Percentiles rank a stretch among this genome's conserved stretches.
Evolutionary conservation across 2,797 vertebrate genomes (phyloP).

Genomic region (Poecilia picta): DNA sequence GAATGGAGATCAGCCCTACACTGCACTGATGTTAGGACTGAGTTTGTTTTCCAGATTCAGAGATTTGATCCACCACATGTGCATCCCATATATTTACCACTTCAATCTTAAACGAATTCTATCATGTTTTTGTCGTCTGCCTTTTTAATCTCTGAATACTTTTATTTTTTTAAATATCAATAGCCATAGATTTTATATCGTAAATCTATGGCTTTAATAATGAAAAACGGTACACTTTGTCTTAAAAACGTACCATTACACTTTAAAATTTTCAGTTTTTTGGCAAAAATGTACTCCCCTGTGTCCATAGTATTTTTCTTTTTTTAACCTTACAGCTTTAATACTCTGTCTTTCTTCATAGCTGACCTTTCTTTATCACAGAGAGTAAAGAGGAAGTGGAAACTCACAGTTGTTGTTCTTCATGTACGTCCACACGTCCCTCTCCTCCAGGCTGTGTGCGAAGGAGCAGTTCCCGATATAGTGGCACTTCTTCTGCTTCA

Average conservation of each 20-base stretch:
- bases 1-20: too few relatives aligned
- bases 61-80: not conserved
- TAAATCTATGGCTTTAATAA: not conserved
- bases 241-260: not conserved
- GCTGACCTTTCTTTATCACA: not conserved
- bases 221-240: not conserved
- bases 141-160: too few relatives aligned
- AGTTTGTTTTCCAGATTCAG: too few relatives aligned
- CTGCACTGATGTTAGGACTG: too few relatives aligned
- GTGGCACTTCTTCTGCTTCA: slow-evolving; percentile 98
- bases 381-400: not conserved
- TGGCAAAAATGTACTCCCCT: not conserved
- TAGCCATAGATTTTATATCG: not conserved
- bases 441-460: slow-evolving; percentile 96
- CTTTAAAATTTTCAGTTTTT: not conserved
- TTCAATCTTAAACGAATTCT: too few relatives aligned
- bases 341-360: not conserved
- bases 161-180: too few relatives aligned
- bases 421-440: slow-evolving; percentile 99
- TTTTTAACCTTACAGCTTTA: not conserved
- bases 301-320: not conserved
- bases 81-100: too few relatives aligned
- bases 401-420: slow-evolving; percentile 97
- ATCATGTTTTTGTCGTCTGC: too few relatives aligned
- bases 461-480: slow-evolving; percentile 99